Evolutionary conservation across 2,113 vertebrate genomes (phyloP), one percentile per base, ranked within the genome.

Genomic region (Ptilorrhoa leucosticta): DNA sequence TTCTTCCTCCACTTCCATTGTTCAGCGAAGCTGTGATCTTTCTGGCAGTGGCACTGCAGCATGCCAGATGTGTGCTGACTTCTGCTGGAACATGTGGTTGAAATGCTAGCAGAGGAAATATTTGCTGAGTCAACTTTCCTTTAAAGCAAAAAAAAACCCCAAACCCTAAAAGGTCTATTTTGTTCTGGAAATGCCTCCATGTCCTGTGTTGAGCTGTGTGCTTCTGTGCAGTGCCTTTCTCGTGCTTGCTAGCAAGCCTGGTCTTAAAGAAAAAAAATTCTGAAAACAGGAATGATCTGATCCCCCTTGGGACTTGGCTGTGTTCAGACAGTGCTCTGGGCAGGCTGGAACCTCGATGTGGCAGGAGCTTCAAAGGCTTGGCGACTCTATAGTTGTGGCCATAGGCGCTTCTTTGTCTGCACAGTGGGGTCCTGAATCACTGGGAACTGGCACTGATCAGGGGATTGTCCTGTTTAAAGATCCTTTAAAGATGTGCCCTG

Each of bases 51-150:
- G 82, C 77, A 64, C 80, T 78, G 80, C 65, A 42, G 68, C 12
- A 0, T 80, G 79, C 87, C 76, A 90, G 89, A 88, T 91, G 87
- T 87, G 80, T 23, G 63, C 92, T 90, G 68, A 65, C 83, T 86
- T 87, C 84, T 85, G 53, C 78, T 72, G 84, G 63, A 88, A 81
- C 72, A 53, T 93, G 91, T 93, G 95, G 92, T 96, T 72, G 66
- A 91, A 89, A 78, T 63, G 51, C 83, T 88, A 80, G 80, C 33
- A 4, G 89, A 73, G 83, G 80, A 96, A 94, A 63, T 95, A 94
- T 95, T 95, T 93, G 91, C 95, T 93, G 94, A 96, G 89, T 97
- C 96, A 90, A 80, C 87, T 94, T 75, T 94, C 92, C 70, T 89
- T 91, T 80, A 39, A 86, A 96, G 83, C 11, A 45, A 42, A 72